These are phyloP conservation scores for Camelus dromedarius DNA, from an alignment of 2,113 vertebrate genomes.

Conservation along the genomic window DNA sequence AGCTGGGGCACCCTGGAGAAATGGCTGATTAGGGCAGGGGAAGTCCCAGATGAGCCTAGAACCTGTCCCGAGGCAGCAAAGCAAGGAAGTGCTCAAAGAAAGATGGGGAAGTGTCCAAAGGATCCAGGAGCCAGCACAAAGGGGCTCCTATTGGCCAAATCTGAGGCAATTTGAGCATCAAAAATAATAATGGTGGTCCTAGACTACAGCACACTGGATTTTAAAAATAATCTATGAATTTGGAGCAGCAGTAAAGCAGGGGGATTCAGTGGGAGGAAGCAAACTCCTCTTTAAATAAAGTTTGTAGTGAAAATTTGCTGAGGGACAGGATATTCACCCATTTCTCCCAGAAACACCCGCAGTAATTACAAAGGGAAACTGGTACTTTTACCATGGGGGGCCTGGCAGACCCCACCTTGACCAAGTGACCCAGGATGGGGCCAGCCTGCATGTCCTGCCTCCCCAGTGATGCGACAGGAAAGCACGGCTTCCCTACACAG, in stretches of 20 bases:
- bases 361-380: neutral
- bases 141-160: neutral
- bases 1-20: neutral
- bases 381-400: neutral
- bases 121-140: neutral
- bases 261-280: neutral
- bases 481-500: neutral
- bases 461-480: fast-evolving
- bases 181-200: fast-evolving
- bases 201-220: neutral
- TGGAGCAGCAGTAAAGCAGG: no score
- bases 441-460: neutral
- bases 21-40: neutral
- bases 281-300: neutral
- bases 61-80: neutral
- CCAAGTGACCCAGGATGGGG: fast-evolving
- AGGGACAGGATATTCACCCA: neutral
- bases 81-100: neutral
- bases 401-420: neutral
- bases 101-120: fast-evolving
- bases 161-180: neutral
- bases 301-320: neutral
- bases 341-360: neutral
- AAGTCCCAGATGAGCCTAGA: neutral
- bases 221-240: neutral